Percentiles rank a stretch among this genome's conserved stretches.
These are phyloP conservation scores for Myopa tessellatipennis DNA, from an alignment of 2,888 invertebrate species.

Conservation along the genomic window DNA sequence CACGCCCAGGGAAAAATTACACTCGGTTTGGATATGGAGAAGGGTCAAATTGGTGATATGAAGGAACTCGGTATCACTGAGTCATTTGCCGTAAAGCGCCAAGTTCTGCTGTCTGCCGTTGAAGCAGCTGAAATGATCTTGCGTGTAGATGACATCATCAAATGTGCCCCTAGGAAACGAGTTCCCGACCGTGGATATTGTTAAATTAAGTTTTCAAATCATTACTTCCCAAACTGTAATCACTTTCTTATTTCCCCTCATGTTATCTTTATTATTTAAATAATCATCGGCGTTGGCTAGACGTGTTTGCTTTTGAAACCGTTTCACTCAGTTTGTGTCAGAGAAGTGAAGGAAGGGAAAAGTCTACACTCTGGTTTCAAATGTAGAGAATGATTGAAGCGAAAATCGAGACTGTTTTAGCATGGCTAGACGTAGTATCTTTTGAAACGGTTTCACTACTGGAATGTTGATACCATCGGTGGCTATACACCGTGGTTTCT, in stretches of 20 bases:
- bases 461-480: too few species aligned
- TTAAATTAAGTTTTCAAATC: conserved; percentile 50
- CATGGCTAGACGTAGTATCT: too few species aligned
- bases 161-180: conserved; percentile 88
- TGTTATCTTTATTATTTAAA: not conserved
- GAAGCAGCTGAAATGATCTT: conserved; percentile 99
- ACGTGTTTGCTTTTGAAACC: too few species aligned
- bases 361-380: too few species aligned
- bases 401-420: too few species aligned
- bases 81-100: conserved; percentile 96
- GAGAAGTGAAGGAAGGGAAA: too few species aligned
- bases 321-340: too few species aligned
- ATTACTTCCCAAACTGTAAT: not conserved
- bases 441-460: too few species aligned
- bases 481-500: too few species aligned
- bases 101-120: conserved; percentile 91
- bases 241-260: not conserved
- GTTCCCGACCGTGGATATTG: conserved; percentile 82
- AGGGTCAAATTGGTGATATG: conserved; percentile 91
- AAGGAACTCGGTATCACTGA: conserved; percentile 92
- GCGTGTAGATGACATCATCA: conserved; percentile 96
- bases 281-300: too few species aligned
- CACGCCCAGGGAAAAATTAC: conserved; percentile 86
- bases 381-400: too few species aligned
- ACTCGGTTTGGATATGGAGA: conserved; percentile 83